Evolutionary conservation across 2,888 invertebrate species (phyloP), one percentile per base, ranked within the genome.

Genomic region (Alentia gelatinosa): DNA sequence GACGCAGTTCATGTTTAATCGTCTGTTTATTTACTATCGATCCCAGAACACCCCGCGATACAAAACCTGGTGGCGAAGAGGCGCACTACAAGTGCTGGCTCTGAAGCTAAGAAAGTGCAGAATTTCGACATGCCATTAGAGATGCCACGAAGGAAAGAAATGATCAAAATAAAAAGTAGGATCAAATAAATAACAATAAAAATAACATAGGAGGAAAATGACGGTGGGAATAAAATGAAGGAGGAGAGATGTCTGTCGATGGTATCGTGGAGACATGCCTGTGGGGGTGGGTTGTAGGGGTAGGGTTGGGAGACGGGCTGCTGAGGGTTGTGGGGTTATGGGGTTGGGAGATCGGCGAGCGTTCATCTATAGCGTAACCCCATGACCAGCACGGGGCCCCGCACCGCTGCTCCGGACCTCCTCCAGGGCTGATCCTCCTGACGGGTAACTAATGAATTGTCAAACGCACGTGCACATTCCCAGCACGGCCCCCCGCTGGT

Each of bases 371-470:
- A 68, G 30, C 4, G 4, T 68, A 68, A 68, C 68, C 68, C 26
- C 68, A 30, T 19, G 26, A 19, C 19, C 83, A 37, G 39, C 83
- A 26, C n/a, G 26, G 26, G 19, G 40, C 5, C 83, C 40, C 83
- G 7, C 39, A 9, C 40, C 37, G 39, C 37, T 37, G 7, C 35
- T 39, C 39, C 39, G 35, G 83, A 5, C 37, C 37, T 23, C 19
- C 47, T 86, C 47, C 47, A 47, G 47, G 42, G 30, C 33, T 86
- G 86, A 86, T 86, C 86, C 47, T 26, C 9, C 12, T 15, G 50
- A 47, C 86, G 30, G 42, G 47, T 47, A 86, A 86, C 86, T 86
- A 86, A 86, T 86, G 86, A 86, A 86, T 86, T 86, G 86, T 86
- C 86, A 86, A 35, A 42, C 26, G 33, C 86, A 86, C 47, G 86